Percentiles rank a stretch among this genome's conserved stretches.
Conservation (phyloP, 2,113 vertebrate genomes). For the Menidia beryllina region DNA sequence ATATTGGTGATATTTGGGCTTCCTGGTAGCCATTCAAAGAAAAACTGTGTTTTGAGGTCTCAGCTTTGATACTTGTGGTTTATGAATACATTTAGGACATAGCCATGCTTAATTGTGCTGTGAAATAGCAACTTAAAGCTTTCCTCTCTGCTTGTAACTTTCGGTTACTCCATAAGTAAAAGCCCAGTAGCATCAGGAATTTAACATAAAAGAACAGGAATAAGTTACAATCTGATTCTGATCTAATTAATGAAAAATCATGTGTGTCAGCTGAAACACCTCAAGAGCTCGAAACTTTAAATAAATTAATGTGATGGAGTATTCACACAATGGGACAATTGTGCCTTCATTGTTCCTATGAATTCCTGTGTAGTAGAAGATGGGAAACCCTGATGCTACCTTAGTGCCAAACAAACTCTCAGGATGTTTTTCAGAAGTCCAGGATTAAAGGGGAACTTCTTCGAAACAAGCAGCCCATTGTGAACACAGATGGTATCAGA, state of each 20-base stretch:
- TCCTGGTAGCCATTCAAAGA: no score
- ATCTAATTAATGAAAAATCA: background rate
- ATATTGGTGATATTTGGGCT: no score
- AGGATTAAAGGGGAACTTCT: conserved; percentile 47
- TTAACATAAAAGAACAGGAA: background rate
- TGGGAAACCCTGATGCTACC: conserved; percentile 35
- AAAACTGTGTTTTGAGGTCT: no score
- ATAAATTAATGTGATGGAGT: background rate
- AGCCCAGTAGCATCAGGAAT: background rate
- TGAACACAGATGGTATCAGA: conserved; percentile 55
- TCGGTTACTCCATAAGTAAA: no score
- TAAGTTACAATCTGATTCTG: background rate
- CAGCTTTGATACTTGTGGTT: no score
- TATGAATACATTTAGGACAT: no score
- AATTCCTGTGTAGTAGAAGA: background rate
- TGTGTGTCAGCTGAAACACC: background rate
- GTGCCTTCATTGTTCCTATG: background rate
- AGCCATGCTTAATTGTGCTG: no score
- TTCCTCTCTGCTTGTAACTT: no score
- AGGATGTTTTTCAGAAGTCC: conserved; percentile 44
- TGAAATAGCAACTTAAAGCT: no score
- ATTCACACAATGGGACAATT: background rate
- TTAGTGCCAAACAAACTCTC: conserved; percentile 57
- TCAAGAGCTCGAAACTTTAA: background rate
- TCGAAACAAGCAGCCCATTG: conserved; percentile 65